Percentiles rank a stretch among this genome's conserved stretches.
Evolutionary conservation across 2,113 vertebrate genomes (phyloP).

Genomic region (Lasiurus borealis): DNA sequence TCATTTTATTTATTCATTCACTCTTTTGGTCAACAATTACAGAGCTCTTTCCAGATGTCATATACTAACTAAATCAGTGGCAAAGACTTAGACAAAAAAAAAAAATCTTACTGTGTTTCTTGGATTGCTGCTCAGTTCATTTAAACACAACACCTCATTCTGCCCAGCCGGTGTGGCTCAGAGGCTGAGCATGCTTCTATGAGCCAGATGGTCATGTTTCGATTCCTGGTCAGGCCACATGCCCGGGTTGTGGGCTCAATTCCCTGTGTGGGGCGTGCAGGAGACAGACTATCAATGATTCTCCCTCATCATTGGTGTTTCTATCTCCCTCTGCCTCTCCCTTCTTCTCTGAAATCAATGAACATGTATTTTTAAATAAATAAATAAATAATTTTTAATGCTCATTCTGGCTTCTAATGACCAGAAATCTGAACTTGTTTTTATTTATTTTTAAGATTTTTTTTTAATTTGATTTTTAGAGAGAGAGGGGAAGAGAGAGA

Average conservation of each 20-base stretch:
- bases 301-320: no score
- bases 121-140: constrained; percentile 20
- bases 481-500: neutral
- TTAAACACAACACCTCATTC: constrained; percentile 21
- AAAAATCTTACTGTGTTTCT: neutral
- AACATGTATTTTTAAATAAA: no score
- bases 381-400: neutral
- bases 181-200: no score
- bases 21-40: neutral
- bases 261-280: no score
- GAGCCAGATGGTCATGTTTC: no score
- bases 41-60: constrained; percentile 43
- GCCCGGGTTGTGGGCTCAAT: no score
- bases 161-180: neutral
- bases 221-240: no score
- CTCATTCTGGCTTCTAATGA: constrained; percentile 24
- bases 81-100: neutral
- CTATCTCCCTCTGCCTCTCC: no score
- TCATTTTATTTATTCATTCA: neutral
- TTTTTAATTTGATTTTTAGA: neutral
- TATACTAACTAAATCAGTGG: neutral
- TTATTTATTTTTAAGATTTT: neutral
- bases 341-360: no score
- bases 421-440: constrained; percentile 15
- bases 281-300: no score